phyloP scores from a whole-genome alignment of 2,113 vertebrate species.

The Zapus hudsonius region DNA sequence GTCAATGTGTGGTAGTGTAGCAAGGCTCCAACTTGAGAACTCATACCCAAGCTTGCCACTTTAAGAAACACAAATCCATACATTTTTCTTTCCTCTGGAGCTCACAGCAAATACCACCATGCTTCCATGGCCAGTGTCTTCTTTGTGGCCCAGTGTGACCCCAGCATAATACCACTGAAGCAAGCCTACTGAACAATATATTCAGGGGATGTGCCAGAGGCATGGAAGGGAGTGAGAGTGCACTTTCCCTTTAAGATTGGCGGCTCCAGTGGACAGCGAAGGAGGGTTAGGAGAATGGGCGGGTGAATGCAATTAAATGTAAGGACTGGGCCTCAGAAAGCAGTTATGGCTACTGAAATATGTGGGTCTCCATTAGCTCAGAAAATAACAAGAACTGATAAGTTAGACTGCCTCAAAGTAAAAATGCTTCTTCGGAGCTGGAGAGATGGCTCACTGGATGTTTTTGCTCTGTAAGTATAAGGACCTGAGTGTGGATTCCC shows the following conservation, averaged over 20 bases:
- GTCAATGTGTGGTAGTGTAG: too few relatives aligned
- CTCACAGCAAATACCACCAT: neutral
- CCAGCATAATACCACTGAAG: neutral
- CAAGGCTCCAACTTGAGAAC: neutral
- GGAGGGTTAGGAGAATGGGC: neutral
- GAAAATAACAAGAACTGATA: too few relatives aligned
- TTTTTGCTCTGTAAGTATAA: too few relatives aligned
- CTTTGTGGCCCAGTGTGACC: neutral
- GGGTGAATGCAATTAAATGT: neutral
- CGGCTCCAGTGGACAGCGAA: neutral
- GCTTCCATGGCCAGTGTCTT: neutral
- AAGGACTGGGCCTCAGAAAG: neutral
- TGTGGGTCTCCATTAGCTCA: too few relatives aligned
- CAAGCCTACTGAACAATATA: neutral
- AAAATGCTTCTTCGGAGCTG: too few relatives aligned
- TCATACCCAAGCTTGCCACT: neutral
- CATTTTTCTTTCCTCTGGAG: neutral
- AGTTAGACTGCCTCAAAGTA: too few relatives aligned
- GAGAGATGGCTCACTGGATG: too few relatives aligned
- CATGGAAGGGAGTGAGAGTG: too few relatives aligned
- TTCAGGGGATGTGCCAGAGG: neutral
- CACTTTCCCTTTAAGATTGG: neutral
- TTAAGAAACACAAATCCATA: neutral
- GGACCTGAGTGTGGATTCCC: too few relatives aligned
- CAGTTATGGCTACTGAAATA: neutral